Evolutionary conservation across 1,140 invertebrate genomes (phyloP).

Genomic region (Lethrus apterus): DNA sequence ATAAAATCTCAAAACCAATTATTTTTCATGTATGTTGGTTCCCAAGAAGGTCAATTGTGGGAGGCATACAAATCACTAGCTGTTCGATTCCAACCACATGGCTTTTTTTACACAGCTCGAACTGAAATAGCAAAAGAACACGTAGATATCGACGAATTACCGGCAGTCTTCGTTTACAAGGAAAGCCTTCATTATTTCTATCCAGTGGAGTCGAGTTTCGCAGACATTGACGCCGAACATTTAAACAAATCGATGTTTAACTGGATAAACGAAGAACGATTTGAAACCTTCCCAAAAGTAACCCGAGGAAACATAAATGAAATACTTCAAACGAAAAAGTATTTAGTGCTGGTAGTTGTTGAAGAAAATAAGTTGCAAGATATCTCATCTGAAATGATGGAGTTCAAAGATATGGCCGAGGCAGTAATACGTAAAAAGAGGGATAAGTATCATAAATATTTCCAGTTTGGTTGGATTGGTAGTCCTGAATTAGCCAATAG

Average conservation of each 20-base stretch:
- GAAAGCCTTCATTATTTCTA: conserved; percentile 66
- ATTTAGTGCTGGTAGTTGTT: conserved; percentile 76
- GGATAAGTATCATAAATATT: conserved; percentile 70
- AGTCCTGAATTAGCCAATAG: conserved; percentile 80
- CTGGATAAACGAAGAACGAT: conserved; percentile 88
- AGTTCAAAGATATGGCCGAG: conserved; percentile 81
- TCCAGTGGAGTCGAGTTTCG: conserved; percentile 39
- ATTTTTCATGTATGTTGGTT: conserved; percentile 84
- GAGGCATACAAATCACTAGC: conserved; percentile 68
- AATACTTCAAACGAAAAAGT: conserved; percentile 76
- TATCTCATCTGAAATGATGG: conserved; percentile 69
- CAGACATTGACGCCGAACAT: conserved; percentile 12
- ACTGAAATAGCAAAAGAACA: conserved; percentile 60
- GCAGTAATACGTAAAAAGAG: conserved; percentile 69
- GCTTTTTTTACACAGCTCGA: conserved; percentile 77
- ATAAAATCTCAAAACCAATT: conserved; percentile 66
- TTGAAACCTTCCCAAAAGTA: conserved; percentile 83
- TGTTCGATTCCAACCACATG: conserved; percentile 69
- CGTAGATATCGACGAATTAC: conserved; percentile 55
- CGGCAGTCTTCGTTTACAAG: conserved; percentile 79
- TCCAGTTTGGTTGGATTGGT: conserved; percentile 91
- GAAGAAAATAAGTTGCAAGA: conserved; percentile 82
- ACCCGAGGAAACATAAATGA: conserved; percentile 77
- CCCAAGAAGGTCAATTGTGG: conserved; percentile 68
- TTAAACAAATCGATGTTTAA: conserved; percentile 63